Base-by-base conservation (phyloP, 2,888 invertebrate species). In the Tinea pellionella region DNA sequence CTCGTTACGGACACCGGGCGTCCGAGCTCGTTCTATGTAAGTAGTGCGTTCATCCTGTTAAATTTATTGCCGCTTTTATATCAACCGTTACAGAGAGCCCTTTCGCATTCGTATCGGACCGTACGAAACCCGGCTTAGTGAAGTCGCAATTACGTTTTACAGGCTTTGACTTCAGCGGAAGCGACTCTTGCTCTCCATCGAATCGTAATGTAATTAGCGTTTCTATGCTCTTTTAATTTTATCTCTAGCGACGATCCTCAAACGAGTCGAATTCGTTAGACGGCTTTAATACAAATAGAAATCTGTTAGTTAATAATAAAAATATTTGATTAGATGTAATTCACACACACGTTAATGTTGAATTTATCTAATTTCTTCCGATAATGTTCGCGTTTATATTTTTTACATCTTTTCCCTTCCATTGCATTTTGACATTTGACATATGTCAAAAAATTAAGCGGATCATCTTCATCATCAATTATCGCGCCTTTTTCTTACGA, bases 11-110 rank as follows among this genome's bases (percentile, higher is more conserved):
- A 70, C 77, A 75, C 75, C 75, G 73, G 66, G 69, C 77, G 74
- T 75, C 75, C 78, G 75, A 77, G 78, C 80, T 77, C 79, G 75
- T 77, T 77, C 79, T 77, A 74, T 82, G 80, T 84, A 86, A 85
- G 83, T 85, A 85, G 85, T 85, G 84, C 81, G 86, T 86, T 85
- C 83, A 87, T 87, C 85, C 86, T 83, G 83, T 82, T 81, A 82
- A 87, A 87, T 87, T 87, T 87, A 87, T 86, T 83, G 84, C 80
- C 79, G 83, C 85, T 85, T 85, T 85, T 86, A 86, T 86, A 86
- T 86, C 84, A 82, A 80, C 81, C 84, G 82, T 82, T 83, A 83
- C 81, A 75, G 81, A 77, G 80, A 78, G 78, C 78, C 81, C 85
- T 84, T 81, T 84, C 37, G 37, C 9, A 81, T 77, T 78, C 80